Evolutionary conservation across 1,140 invertebrate genomes (phyloP), one percentile per base, ranked within the genome.

Genomic region (Sitophilus oryzae): DNA sequence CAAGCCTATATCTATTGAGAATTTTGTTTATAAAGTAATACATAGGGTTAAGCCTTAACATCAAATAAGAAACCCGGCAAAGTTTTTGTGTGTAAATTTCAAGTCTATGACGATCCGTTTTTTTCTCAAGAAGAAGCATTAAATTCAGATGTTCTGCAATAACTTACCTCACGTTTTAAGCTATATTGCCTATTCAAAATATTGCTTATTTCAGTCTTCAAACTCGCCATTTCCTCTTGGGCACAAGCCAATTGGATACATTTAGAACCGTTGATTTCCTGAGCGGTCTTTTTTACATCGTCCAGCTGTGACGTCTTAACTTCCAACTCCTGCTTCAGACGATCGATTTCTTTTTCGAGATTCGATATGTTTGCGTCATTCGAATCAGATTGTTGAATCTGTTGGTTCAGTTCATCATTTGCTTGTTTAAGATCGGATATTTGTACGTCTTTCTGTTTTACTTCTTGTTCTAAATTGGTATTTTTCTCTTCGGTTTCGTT

Each of bases 171-270:
- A 18, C 30, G 11, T 16, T 66, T 63, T 22, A 67, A n/a, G 3
- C 23, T 20, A 21, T 56, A 42, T 20, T 64, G 56, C 21, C 38
- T 52, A 23, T 59, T 58, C 9, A 64, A 47, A 34, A 66, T 15
- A 22, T 50, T 54, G 22, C 62, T 62, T 14, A 66, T 44, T 49
- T 67, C 62, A 37, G 61, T 62, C 49, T 66, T 69, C 34, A 67
- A 48, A 36, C 23, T 53, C 9, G 47, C 38, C 8, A 65, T 61
- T 52, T 68, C 66, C 14, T 68, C 62, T 35, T 67, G 60, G 9
- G 64, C 58, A 20, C 47, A 60, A 3, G 52, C 58, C 43, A 63
- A 38, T 34, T 62, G 60, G 9, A 62, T 37, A 40, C 60, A 59
- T 44, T 51, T 59, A 2, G 49, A 56, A 14, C 57, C 46, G 30